Conservation (phyloP, 2,888 invertebrate genomes). For the Limnephilus lunatus region DNA sequence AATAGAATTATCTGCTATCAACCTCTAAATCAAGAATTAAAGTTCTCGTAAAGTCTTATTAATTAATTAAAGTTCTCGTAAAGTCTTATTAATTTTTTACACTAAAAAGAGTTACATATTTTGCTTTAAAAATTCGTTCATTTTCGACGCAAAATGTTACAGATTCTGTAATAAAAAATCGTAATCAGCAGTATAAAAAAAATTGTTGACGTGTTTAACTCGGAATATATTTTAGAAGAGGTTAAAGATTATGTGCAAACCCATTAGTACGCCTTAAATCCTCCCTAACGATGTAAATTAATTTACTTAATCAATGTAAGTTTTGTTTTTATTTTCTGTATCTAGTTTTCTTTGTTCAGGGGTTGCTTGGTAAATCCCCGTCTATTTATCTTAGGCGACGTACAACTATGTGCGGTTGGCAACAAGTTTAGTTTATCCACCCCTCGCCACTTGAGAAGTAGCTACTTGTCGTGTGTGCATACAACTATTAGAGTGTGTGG, state of each 20-base stretch:
- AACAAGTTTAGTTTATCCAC: background rate
- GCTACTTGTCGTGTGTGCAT: background rate
- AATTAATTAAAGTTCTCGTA: background rate
- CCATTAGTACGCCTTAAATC: background rate
- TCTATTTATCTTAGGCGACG: background rate
- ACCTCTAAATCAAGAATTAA: no score
- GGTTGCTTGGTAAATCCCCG: background rate
- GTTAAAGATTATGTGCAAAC: background rate
- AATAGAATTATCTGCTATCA: background rate
- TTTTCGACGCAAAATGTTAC: no score
- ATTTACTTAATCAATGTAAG: background rate
- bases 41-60: no score
- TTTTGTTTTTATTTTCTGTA: background rate
- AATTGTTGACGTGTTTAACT: background rate
- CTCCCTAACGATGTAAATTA: constrained; percentile 2
- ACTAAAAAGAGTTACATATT: no score
- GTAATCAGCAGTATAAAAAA: background rate
- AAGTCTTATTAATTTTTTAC: no score
- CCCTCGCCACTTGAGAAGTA: background rate
- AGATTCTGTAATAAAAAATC: background rate
- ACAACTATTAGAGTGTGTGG: background rate
- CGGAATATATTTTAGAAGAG: background rate
- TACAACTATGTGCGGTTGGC: constrained; percentile 2
- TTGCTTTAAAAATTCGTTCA: no score
- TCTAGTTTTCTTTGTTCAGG: background rate